phyloP scores from a whole-genome alignment of 1,140 invertebrate genomes.

The Trichonephila clavata region DNA sequence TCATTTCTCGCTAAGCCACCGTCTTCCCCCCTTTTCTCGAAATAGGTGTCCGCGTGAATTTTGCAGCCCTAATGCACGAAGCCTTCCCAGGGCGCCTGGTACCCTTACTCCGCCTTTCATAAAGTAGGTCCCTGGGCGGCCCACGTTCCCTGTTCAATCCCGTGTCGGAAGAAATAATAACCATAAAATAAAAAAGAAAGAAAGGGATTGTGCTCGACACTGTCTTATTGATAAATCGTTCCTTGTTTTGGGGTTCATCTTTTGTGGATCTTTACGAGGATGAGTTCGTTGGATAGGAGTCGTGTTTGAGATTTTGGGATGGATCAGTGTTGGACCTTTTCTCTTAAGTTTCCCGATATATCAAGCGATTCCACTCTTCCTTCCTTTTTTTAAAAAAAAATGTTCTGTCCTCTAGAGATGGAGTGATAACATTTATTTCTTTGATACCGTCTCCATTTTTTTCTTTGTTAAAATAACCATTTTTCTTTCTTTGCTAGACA shows the following conservation, averaged over 20 bases:
- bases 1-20: constrained; percentile 30
- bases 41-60: constrained; percentile 29
- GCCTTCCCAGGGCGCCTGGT: not conserved
- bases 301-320: constrained; percentile 32
- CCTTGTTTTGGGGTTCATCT: constrained; percentile 58
- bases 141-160: not conserved
- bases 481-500: not conserved
- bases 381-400: not conserved
- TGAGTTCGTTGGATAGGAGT: not conserved
- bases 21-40: not conserved
- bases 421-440: constrained; percentile 55
- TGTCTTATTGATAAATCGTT: constrained; percentile 67
- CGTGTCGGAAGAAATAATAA: constrained; percentile 42
- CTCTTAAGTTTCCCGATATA: constrained; percentile 54
- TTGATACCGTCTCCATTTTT: not conserved
- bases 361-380: not conserved
- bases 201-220: constrained; percentile 35
- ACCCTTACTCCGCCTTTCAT: constrained; percentile 17
- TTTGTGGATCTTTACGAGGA: constrained; percentile 7
- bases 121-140: constrained; percentile 28
- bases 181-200: constrained; percentile 16
- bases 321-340: constrained; percentile 43
- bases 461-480: not conserved
- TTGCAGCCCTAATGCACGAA: constrained; percentile 28
- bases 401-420: constrained; percentile 44